Evolutionary conservation across 2,888 invertebrate genomes (phyloP).

Genomic region (Galeopsomyia nigrocyanea): DNA sequence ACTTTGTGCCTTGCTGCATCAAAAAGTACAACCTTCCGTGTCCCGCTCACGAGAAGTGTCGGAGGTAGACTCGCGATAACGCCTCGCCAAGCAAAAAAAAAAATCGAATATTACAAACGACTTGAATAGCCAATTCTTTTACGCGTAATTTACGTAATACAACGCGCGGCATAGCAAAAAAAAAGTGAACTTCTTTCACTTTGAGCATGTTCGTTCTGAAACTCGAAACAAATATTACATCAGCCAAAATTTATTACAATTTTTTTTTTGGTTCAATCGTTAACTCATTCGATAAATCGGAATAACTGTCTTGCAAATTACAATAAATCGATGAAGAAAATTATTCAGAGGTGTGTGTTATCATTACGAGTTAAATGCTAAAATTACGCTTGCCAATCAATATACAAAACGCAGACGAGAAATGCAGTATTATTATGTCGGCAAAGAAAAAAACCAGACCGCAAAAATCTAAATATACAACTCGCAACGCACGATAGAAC

Average conservation of each 20-base stretch:
- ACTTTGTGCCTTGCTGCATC: slow-evolving; percentile 59
- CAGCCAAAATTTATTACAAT: slow-evolving; percentile 5
- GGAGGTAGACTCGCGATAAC: neutral
- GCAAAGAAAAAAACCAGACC: too few species aligned
- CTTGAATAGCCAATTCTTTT: neutral
- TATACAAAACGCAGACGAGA: too few species aligned
- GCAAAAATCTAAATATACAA: too few species aligned
- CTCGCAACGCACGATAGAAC: too few species aligned
- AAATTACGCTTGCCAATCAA: too few species aligned
- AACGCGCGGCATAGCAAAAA: slow-evolving; percentile 5
- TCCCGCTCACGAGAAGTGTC: slow-evolving; percentile 49
- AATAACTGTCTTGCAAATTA: too few species aligned
- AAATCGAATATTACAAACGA: neutral
- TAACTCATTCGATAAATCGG: neutral
- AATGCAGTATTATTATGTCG: too few species aligned
- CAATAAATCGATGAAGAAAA: too few species aligned
- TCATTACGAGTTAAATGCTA: too few species aligned
- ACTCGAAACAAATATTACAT: slow-evolving; percentile 18
- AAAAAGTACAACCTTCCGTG: slow-evolving; percentile 58
- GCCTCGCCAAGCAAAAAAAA: neutral
- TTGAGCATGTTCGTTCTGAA: neutral
- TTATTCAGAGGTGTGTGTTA: too few species aligned
- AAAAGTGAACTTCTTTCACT: slow-evolving; percentile 19
- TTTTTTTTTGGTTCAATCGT: slow-evolving; percentile 8
- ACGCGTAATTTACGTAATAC: slow-evolving; percentile 6